phyloP scores from a whole-genome alignment of 2,113 vertebrate species.

The Archocentrus centrarchus region DNA sequence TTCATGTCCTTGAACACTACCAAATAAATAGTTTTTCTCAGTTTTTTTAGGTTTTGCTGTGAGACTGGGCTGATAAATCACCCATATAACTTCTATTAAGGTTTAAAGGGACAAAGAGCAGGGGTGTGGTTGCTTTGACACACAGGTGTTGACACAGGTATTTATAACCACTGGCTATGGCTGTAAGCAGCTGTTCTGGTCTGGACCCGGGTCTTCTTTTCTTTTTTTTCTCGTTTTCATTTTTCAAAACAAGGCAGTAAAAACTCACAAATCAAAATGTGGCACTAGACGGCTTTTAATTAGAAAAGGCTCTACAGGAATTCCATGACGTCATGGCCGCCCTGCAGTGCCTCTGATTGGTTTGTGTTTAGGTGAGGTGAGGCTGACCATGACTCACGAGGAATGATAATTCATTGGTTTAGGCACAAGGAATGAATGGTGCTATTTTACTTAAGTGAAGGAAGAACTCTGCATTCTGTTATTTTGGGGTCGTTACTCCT shows the following conservation, averaged over 20 bases:
- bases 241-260: background rate
- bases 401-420: background rate
- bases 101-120: background rate
- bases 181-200: background rate
- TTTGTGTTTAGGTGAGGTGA: background rate
- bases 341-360: background rate
- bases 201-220: background rate
- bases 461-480: background rate
- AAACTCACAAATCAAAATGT: background rate
- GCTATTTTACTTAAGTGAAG: background rate
- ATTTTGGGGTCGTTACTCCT: background rate
- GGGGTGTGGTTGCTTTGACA: background rate
- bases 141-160: background rate
- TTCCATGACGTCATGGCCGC: background rate
- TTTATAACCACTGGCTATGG: background rate
- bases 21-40: no score
- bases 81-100: no score
- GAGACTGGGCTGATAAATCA: no score
- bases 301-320: background rate
- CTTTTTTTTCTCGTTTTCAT: no score
- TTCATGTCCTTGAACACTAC: no score
- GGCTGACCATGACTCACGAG: background rate
- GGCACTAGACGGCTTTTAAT: background rate
- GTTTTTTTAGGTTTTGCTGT: no score
- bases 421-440: background rate